These are phyloP conservation scores for Harpalus rubripes DNA, from an alignment of 2,888 invertebrate species.

Conservation along the genomic window DNA sequence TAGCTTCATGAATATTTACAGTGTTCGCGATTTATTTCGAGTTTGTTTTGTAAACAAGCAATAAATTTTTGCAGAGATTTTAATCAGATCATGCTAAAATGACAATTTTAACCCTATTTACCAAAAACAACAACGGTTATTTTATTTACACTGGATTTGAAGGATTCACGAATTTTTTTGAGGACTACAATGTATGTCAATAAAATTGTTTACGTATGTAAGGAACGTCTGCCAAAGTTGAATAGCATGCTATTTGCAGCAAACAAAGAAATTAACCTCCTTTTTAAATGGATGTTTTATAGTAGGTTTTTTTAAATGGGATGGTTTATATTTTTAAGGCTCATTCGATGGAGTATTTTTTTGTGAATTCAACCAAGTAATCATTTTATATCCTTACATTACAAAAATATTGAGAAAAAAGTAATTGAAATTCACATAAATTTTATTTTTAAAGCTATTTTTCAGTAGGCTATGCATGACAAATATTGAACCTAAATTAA, in stretches of 20 bases:
- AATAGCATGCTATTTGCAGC: neutral
- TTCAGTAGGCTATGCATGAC: no score
- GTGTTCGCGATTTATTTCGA: neutral
- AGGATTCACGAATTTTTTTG: no score
- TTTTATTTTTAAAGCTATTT: no score
- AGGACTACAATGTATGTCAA: neutral
- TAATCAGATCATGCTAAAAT: neutral
- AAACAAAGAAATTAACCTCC: neutral
- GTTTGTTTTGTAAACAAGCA: slow-evolving; percentile 18
- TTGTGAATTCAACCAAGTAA: no score
- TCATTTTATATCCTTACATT: no score
- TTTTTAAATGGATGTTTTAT: neutral
- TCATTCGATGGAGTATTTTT: no score
- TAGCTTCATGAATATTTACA: slow-evolving; percentile 37
- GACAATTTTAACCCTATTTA: neutral
- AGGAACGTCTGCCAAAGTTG: neutral
- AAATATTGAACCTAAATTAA: no score
- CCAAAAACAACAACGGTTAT: neutral
- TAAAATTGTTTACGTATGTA: neutral
- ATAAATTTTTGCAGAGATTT: slow-evolving; percentile 19
- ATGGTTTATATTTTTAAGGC: no score
- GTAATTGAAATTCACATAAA: no score
- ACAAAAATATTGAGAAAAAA: no score
- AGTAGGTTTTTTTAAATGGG: no score
- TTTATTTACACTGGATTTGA: neutral